These are phyloP conservation scores for Hetaerina americana DNA, from an alignment of 1,140 invertebrate genomes.

Conservation along the genomic window DNA sequence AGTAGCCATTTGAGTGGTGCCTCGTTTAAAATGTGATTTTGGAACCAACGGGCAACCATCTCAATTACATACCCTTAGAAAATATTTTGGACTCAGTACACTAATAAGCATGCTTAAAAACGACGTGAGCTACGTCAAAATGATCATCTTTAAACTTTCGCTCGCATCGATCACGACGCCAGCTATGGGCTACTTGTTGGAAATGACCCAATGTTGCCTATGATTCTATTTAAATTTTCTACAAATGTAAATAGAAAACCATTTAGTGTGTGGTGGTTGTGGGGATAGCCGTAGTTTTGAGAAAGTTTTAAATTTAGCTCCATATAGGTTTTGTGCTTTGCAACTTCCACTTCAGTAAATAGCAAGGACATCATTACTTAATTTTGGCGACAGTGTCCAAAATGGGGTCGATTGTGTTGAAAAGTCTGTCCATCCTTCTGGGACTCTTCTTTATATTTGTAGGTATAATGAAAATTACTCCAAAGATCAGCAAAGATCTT, in stretches of 20 bases:
- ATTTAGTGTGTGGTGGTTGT: not conserved
- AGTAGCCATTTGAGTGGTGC: too few relatives aligned
- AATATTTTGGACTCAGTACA: too few relatives aligned
- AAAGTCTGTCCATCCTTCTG: constrained; percentile 76
- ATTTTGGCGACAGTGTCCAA: not conserved
- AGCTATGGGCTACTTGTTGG: not conserved
- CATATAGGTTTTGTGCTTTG: not conserved
- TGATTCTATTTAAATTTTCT: not conserved
- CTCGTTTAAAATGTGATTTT: too few relatives aligned
- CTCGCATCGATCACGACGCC: not conserved
- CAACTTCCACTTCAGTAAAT: not conserved
- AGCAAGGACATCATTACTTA: not conserved
- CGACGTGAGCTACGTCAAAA: too few relatives aligned
- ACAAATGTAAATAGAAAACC: not conserved
- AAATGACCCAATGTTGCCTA: not conserved
- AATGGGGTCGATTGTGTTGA: constrained; percentile 68
- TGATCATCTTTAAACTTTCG: not conserved
- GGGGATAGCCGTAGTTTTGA: not conserved
- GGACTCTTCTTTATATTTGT: constrained; percentile 94
- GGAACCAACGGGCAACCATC: too few relatives aligned
- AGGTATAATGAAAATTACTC: constrained; percentile 82
- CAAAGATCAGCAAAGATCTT: constrained; percentile 82
- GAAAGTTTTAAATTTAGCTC: not conserved
- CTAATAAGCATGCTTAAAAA: too few relatives aligned
- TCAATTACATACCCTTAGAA: too few relatives aligned